Evolutionary conservation across 2,888 invertebrate species (phyloP).

Genomic region (Nesidiocoris tenuis): DNA sequence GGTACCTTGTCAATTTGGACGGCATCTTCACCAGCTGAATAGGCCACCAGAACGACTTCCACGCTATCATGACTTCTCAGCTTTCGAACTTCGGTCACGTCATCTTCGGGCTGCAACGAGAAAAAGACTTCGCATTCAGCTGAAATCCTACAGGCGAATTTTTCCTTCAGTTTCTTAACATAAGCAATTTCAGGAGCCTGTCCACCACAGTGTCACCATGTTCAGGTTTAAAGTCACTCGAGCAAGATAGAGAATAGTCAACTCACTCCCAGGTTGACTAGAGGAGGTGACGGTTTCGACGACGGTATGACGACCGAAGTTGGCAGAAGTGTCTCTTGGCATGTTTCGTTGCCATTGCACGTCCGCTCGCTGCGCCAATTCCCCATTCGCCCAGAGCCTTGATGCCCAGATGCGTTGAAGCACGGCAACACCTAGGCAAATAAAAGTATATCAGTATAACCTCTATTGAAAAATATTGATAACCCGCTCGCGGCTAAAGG

Average conservation of each 20-base stretch:
- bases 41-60: constrained; percentile 52
- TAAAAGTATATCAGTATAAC: too few relatives aligned
- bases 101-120: constrained; percentile 24
- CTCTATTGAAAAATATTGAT: too few relatives aligned
- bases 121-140: too few relatives aligned
- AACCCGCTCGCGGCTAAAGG: too few relatives aligned
- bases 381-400: constrained; percentile 53
- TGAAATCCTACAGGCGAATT: too few relatives aligned
- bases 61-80: constrained; percentile 51
- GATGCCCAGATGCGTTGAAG: constrained; percentile 55
- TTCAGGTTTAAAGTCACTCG: too few relatives aligned
- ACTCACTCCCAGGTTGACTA: constrained; percentile 36
- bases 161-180: too few relatives aligned
- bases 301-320: constrained; percentile 50
- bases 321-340: constrained; percentile 66
- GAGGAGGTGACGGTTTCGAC: constrained; percentile 40
- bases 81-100: constrained; percentile 10
- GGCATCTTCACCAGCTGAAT: constrained; percentile 50
- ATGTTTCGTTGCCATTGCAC: constrained; percentile 74
- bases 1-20: constrained; percentile 48
- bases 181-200: too few relatives aligned
- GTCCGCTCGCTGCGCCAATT: constrained; percentile 66
- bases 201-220: too few relatives aligned
- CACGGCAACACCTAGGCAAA: constrained; percentile 62
- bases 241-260: too few relatives aligned